These are phyloP conservation scores for Coleophora deauratella DNA, from an alignment of 2,888 invertebrate species.

Conservation along the genomic window DNA sequence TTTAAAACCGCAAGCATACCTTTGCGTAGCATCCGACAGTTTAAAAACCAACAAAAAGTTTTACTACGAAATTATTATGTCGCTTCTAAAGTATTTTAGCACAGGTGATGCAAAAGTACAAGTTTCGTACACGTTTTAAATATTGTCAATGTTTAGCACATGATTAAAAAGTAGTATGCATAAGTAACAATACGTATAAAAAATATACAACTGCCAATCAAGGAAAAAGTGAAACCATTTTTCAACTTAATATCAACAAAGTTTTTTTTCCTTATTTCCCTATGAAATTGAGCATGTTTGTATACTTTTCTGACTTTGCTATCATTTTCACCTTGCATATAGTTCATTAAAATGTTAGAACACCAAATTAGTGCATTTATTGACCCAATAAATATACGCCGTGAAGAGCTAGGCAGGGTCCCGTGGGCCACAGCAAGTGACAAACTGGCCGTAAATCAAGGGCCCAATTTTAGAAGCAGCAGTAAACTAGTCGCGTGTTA, in stretches of 20 bases:
- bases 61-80: constrained; percentile 31
- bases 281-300: no score
- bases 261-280: no score
- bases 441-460: constrained; percentile 52
- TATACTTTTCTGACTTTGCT: no score
- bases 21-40: constrained; percentile 44
- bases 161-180: no score
- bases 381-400: constrained; percentile 43
- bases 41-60: constrained; percentile 38
- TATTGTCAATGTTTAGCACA: no score
- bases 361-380: constrained; percentile 21
- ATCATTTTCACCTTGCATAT: no score
- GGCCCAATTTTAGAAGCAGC: constrained; percentile 43
- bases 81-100: constrained; percentile 37
- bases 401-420: constrained; percentile 32
- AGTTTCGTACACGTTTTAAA: no score
- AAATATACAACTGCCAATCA: no score
- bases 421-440: constrained; percentile 23
- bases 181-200: no score
- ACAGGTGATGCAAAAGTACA: constrained; percentile 30
- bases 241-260: no score
- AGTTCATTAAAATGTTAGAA: no score
- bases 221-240: no score
- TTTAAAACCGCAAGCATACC: constrained; percentile 59
- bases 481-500: constrained; percentile 54